These are phyloP conservation scores for Philereme transversata DNA, from an alignment of 2,888 invertebrate genomes.

Conservation along the genomic window DNA sequence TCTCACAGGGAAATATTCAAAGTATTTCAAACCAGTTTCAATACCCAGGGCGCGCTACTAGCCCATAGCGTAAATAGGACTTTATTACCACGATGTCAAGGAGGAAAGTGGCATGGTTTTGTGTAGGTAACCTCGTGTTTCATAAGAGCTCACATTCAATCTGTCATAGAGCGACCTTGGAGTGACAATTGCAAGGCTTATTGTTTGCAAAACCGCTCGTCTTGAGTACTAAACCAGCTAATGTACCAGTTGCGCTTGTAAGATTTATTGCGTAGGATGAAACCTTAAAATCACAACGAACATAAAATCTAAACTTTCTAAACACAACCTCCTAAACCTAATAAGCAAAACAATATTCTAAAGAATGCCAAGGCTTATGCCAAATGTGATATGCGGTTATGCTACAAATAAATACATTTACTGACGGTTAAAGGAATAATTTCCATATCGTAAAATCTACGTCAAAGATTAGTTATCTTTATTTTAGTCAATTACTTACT, in stretches of 20 bases:
- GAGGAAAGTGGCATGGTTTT: constrained; percentile 25
- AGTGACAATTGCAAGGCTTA: constrained; percentile 47
- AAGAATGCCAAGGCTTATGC: not conserved
- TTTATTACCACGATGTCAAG: constrained; percentile 30
- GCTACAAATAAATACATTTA: too few relatives aligned
- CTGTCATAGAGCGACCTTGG: constrained; percentile 54
- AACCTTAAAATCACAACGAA: constrained; percentile 4
- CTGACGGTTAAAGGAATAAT: too few relatives aligned
- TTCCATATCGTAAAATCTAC: not conserved
- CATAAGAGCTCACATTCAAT: constrained; percentile 46
- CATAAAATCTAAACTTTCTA: not conserved
- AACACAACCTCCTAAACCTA: not conserved
- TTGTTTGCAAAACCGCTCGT: constrained; percentile 47
- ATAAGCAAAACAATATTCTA: too few relatives aligned
- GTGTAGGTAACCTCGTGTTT: constrained; percentile 39
- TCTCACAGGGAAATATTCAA: constrained; percentile 39
- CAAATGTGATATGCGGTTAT: too few relatives aligned
- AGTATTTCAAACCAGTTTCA: constrained; percentile 42
- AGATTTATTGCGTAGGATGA: constrained; percentile 6
- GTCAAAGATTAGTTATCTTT: constrained; percentile 4
- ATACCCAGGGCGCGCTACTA: constrained; percentile 24
- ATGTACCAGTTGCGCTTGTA: constrained; percentile 31
- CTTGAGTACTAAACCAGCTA: constrained; percentile 9
- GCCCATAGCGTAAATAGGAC: constrained; percentile 14
- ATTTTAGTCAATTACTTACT: constrained; percentile 13